Conservation (phyloP, 1,140 invertebrate species). For the Lordiphosa clarofinis region DNA sequence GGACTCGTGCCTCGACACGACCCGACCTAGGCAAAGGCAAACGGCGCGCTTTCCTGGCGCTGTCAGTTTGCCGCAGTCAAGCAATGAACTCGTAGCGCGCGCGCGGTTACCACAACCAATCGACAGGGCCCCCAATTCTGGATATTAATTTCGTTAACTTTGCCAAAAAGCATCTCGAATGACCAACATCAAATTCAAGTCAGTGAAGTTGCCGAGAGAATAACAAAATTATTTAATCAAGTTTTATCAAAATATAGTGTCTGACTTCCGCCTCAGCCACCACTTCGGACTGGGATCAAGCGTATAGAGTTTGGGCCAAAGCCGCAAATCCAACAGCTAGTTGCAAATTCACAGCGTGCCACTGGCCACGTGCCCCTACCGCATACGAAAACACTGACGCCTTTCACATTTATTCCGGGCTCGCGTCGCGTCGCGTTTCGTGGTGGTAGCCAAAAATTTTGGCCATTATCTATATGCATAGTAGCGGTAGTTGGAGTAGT, state of each 20-base stretch:
- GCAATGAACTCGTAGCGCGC: conserved; percentile 59
- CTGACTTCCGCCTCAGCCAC: conserved; percentile 24
- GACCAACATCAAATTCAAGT: background rate
- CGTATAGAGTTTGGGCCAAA: conserved; percentile 40
- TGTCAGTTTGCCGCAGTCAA: conserved; percentile 73
- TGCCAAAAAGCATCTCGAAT: background rate
- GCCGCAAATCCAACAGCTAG: conserved; percentile 60
- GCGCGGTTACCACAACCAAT: conserved; percentile 27
- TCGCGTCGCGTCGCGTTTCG: conserved; percentile 33
- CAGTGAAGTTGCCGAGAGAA: conserved; percentile 5
- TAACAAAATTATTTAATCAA: no score
- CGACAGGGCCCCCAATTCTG: conserved; percentile 24
- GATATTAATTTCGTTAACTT: conserved; percentile 21
- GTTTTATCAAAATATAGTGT: conserved; percentile 2
- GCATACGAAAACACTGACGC: conserved; percentile 36
- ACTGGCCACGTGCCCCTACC: conserved; percentile 47
- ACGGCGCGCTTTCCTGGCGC: conserved; percentile 31
- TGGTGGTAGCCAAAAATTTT: conserved; percentile 56
- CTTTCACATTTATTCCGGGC: conserved; percentile 43
- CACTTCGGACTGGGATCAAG: conserved; percentile 19
- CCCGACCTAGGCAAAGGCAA: conserved; percentile 49
- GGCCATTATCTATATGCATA: conserved; percentile 54
- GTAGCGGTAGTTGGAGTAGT: background rate
- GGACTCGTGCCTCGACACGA: conserved; percentile 30
- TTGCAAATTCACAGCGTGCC: conserved; percentile 66